Base-by-base conservation (phyloP, 2,888 invertebrate genomes). In the Drosophila prolongata region DNA sequence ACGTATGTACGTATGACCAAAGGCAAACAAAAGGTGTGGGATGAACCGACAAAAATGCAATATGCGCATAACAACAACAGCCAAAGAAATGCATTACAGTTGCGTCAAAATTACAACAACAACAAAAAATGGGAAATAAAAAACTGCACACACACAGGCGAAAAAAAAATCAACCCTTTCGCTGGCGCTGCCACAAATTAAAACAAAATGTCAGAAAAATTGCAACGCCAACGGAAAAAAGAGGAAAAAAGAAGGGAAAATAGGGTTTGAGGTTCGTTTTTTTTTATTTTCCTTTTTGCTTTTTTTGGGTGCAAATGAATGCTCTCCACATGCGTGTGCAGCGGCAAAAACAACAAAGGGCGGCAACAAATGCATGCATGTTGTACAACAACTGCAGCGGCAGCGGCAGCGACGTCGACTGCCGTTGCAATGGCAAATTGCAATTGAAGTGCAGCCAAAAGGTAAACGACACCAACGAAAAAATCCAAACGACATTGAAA, bases 201-300 rank as follows among this genome's bases (percentile, higher is more conserved):
- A 89, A 89, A 89, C 83, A 84, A 90, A 90, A 90, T 89, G 87
- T 89, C 89, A 78, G 89, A 87, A 87, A 83, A 78, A 80, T 77
- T 75, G 70, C 75, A 72, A 57, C 62, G 68, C 60, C 61, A 64
- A 68, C 62, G 47, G 74, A 64, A 76, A 71, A 75, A 62, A 60
- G 55, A 64, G 42, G 52, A 53, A 43, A 57, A 62, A 62, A 38
- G 44, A 35, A 35, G 37, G n/a, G 6, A 27, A 11, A 40, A 65
- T 27, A 57, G 62, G 64, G 64, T 62, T 65, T 61, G 64, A 37
- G 52, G 64, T 46, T 65, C 30, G 37, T 35, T 9, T 24, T 46
- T 40, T 49, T 40, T 30, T 14, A n/a, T 50, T 44, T 38, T 14
- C 11, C 37, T 65, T 65, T 65, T 66, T 66, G 14, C 11, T 50